A percentile compares a stretch with the other conserved stretches of the same genome.
These are phyloP conservation scores for Eudemis profundana DNA, from an alignment of 2,888 invertebrate genomes.

Conservation along the genomic window DNA sequence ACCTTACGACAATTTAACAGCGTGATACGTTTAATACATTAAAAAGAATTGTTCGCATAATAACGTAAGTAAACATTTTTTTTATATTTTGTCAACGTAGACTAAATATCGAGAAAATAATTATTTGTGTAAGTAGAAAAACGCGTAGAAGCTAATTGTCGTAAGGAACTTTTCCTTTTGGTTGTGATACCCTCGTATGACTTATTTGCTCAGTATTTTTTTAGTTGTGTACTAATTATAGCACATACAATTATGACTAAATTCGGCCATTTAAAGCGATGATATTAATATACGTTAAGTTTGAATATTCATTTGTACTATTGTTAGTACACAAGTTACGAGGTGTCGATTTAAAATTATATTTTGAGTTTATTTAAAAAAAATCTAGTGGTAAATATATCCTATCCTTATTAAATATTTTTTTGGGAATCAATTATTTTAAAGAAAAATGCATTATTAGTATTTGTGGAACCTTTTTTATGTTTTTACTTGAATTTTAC, in stretches of 20 bases:
- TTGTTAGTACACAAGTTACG: slow-evolving; percentile 5
- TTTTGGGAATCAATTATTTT: slow-evolving; percentile 1
- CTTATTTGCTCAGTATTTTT: neutral
- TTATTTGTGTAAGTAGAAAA: too few relatives aligned
- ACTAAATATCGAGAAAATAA: too few relatives aligned
- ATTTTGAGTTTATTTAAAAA: slow-evolving; percentile 6
- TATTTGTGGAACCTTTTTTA: slow-evolving; percentile 24
- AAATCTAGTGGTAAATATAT: neutral
- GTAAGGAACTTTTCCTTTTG: neutral
- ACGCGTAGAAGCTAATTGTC: neutral
- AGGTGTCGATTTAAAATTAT: neutral
- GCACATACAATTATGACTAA: neutral
- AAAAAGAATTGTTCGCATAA: too few relatives aligned
- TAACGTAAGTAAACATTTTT: too few relatives aligned
- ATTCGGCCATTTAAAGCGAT: too few relatives aligned
- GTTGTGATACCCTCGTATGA: neutral
- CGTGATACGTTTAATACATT: neutral
- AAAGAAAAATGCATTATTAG: slow-evolving; percentile 12
- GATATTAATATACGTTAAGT: too few relatives aligned
- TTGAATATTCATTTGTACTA: neutral
- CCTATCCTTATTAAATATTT: neutral
- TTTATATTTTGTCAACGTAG: too few relatives aligned
- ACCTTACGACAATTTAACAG: neutral
- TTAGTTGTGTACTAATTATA: slow-evolving; percentile 23
- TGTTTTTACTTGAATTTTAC: slow-evolving; percentile 1